A percentile compares a stretch with the other conserved stretches of the same genome.
phyloP scores from a whole-genome alignment of 2,888 invertebrate species.

The Temnothorax ravouxi region DNA sequence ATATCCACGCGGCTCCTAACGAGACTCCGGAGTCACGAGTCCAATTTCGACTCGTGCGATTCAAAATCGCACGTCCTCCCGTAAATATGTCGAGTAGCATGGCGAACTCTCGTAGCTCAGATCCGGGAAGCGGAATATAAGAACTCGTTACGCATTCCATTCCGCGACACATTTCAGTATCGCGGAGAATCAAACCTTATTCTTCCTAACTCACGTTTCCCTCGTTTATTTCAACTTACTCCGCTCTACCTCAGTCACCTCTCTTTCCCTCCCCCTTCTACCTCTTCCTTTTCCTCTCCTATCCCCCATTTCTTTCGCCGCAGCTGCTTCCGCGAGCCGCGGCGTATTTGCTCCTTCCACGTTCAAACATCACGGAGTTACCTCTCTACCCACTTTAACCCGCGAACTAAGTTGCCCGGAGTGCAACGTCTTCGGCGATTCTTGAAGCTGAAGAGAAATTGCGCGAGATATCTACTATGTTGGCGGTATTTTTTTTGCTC shows the following conservation, averaged over 20 bases:
- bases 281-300: not conserved
- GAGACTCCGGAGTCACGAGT: constrained; percentile 51
- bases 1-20: constrained; percentile 39
- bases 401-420: constrained; percentile 43
- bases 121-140: constrained; percentile 30
- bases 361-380: constrained; percentile 51
- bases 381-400: constrained; percentile 45
- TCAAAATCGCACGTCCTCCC: constrained; percentile 45
- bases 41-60: constrained; percentile 46
- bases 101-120: constrained; percentile 13
- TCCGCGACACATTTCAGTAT: constrained; percentile 41
- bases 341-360: constrained; percentile 49
- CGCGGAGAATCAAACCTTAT: constrained; percentile 52
- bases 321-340: constrained; percentile 21
- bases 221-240: constrained; percentile 56
- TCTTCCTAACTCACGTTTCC: constrained; percentile 49
- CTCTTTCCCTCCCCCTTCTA: not conserved
- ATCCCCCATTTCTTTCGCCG: constrained; percentile 23
- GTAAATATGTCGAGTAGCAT: constrained; percentile 39
- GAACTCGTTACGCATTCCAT: constrained; percentile 53
- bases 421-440: constrained; percentile 34
- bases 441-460: constrained; percentile 22
- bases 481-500: constrained; percentile 28
- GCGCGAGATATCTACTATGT: constrained; percentile 20
- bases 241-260: constrained; percentile 29